Conservation (phyloP, 2,797 vertebrate genomes). For the Cheirogaleus major region DNA sequence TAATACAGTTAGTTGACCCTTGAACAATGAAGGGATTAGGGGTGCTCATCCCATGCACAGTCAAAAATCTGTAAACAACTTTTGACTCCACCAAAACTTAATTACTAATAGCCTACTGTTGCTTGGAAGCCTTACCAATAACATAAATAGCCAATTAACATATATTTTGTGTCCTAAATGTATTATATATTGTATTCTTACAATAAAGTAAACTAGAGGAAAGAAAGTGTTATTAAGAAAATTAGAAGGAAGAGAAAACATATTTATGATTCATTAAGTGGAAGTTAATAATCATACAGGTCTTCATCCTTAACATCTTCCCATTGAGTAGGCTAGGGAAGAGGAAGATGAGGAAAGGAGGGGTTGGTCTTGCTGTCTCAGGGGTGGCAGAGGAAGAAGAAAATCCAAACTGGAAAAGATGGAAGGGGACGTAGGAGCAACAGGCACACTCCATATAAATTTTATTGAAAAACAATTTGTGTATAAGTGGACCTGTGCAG, state of each 20-base stretch:
- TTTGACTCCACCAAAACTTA: not conserved
- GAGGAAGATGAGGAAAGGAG: not conserved
- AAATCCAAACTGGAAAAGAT: not conserved
- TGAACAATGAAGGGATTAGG: not conserved
- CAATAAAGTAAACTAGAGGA: not conserved
- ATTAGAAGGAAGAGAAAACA: not conserved
- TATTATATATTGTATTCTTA: not conserved
- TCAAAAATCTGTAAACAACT: not conserved
- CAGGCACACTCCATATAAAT: not conserved
- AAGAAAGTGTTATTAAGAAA: not conserved
- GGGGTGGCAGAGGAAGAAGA: not conserved
- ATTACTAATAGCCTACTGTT: not conserved
- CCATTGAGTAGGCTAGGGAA: not conserved
- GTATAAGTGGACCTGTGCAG: not conserved
- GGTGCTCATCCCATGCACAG: no score
- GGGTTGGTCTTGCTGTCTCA: not conserved
- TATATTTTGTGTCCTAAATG: not conserved
- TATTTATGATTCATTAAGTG: not conserved
- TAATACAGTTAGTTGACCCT: not conserved
- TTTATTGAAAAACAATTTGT: not conserved
- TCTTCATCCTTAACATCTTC: not conserved
- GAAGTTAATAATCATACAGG: not conserved
- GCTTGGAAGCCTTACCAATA: not conserved
- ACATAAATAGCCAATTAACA: not conserved
- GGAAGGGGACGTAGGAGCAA: not conserved